Conservation (phyloP, 2,113 vertebrate species). For the Harpagus bidentatus region DNA sequence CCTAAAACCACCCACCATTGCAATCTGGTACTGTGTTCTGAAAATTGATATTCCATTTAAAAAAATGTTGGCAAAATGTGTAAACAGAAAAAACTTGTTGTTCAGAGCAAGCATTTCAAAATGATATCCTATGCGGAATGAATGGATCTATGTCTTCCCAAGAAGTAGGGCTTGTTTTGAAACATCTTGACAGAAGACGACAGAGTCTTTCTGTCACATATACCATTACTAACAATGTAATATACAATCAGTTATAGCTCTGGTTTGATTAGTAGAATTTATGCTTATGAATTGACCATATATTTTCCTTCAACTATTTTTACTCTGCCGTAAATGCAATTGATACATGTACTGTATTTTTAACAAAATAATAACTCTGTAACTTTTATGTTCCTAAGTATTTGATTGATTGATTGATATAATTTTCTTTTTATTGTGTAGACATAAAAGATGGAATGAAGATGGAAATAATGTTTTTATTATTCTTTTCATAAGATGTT, state of each 20-base stretch:
- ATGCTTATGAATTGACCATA: background rate
- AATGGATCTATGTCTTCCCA: background rate
- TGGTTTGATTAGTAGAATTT: background rate
- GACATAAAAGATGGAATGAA: background rate
- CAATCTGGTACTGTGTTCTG: background rate
- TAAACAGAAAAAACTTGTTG: background rate
- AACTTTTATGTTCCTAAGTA: background rate
- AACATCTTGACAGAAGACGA: background rate
- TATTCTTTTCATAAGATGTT: background rate
- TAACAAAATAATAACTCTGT: background rate
- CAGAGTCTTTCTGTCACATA: background rate
- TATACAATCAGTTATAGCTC: background rate
- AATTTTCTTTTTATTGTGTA: background rate
- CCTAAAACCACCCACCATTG: background rate
- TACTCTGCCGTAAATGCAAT: background rate
- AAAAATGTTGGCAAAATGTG: background rate
- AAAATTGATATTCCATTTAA: background rate
- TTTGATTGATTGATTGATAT: background rate
- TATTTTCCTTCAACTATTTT: background rate
- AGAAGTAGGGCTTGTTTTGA: background rate
- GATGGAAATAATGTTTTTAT: background rate
- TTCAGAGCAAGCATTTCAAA: background rate
- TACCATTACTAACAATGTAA: no score
- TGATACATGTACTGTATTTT: background rate
- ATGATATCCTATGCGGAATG: background rate